Evolutionary conservation across 2,113 vertebrate species (phyloP), one percentile per base, ranked within the genome.

Genomic region (Camarhynchus parvulus): DNA sequence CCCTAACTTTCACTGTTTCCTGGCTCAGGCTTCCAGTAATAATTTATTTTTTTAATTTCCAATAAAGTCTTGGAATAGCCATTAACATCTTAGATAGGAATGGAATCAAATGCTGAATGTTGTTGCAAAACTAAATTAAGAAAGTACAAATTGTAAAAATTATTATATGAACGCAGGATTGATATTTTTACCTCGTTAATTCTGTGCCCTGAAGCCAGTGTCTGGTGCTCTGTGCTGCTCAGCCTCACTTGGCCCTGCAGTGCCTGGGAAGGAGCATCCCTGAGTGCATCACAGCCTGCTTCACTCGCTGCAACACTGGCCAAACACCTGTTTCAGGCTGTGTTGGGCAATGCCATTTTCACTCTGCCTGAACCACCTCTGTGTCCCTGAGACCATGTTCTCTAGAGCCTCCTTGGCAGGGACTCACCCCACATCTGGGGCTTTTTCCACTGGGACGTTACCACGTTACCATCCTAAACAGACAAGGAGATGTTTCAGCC

Each of bases 211-310:
- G n/a, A 52, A 85, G 27, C 5, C 23, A 49, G 25, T 47, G 11
- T 15, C 62, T 85, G 56, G 11, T 56, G 52, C 11, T 23, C 12
- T 49, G 5, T 35, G 11, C 58, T 82, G 20, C 39, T 64, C 9
- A 22, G 46, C 13, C 44, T 68, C 1, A 0, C 30, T 23, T 61
- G 23, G 14, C 69, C 11, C 6, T 58, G 24, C 0, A 7, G 8
- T n/a, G 46, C 42, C 58, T 42, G 35, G 47, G 52, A 67, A 66
- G 23, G 46, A 37, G 11, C 3, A 11, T 56, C 78, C 39, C 17
- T 46, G 75, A 19, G 42, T 7, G 10, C 41, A 35, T 63, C 39
- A 31, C 41, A 80, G 49, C 46, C 52, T 93, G 37, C 56, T 70
- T 90, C 46, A 19, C 77, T 59, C 53, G 27, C 33, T 74, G 37